Base-by-base conservation (phyloP, 2,113 vertebrate genomes). In the Cavia aperea region DNA sequence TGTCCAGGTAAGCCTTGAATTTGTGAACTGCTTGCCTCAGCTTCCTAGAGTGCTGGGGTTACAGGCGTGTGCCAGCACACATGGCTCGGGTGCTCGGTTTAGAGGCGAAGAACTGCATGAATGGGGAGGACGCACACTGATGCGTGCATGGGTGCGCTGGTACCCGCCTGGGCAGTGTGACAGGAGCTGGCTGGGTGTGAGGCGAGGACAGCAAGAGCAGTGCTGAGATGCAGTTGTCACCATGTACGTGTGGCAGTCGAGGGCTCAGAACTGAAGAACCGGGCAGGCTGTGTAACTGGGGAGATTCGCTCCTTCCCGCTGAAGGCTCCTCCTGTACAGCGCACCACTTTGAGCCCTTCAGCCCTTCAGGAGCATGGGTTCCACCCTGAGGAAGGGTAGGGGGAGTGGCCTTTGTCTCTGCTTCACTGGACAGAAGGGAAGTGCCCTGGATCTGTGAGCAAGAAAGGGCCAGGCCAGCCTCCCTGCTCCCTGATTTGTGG, bases 221-320 rank as follows among this genome's bases (percentile, higher is more conserved):
- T 7, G 15, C 33, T 36, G 66, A 18, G 33, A 6, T 33, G 66
- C 66, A 36, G 66, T 16, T 68, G 65, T 18, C 15, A 36, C 33
- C 5, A 5, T 36, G 65, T 5, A 15, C 65, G 0, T 36, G 15
- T 68, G 21, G 8, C 10, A 54, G 51, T 9, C 2, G 39, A 4
- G 18, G 21, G 39, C 9, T 43, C 10, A 36, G 49, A 36, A 39
- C 13, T 63, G 13, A 29, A 24, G 14, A 18, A 15, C 58, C 39
- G 51, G 33, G 6, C 5, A 10, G 46, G 10, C 43, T n/a, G 2
- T 3, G 16, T 0, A 56, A 43, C 46, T 23, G 51, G 18, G 9
- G 31, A 10, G 12, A 19, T 10, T 46, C 1, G 11, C 36, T 11
- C 4, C 24, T 7, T 70, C 46, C 7, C 1, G 0, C 56, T 13